Evolutionary conservation across 2,888 invertebrate species (phyloP).

Genomic region (Coleophora flavipennella): DNA sequence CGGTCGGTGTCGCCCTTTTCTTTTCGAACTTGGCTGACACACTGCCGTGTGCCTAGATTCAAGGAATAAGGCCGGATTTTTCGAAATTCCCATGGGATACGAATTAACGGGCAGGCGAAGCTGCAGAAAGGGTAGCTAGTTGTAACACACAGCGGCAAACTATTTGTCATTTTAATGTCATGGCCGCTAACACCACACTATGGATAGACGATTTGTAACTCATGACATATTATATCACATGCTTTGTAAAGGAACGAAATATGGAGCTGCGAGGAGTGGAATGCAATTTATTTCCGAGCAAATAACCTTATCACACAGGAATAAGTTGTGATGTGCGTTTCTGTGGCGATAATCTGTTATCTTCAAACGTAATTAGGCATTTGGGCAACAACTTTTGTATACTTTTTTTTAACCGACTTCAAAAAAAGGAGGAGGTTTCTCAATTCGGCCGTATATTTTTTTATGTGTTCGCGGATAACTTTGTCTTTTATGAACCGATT

Average conservation of each 20-base stretch:
- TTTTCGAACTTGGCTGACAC: too few species aligned
- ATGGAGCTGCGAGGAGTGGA: slow-evolving; percentile 32
- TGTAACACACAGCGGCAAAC: slow-evolving; percentile 44
- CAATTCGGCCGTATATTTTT: too few species aligned
- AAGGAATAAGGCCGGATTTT: too few species aligned
- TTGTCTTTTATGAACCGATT: too few species aligned
- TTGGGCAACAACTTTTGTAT: neutral
- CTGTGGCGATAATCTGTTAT: slow-evolving; percentile 9
- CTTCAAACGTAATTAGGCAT: neutral
- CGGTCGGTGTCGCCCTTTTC: too few species aligned
- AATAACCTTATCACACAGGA: slow-evolving; percentile 16
- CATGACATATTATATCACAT: slow-evolving; percentile 29
- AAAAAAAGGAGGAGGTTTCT: too few species aligned
- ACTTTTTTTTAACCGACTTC: too few species aligned
- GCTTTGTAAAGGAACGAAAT: slow-evolving; percentile 34
- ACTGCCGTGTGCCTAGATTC: too few species aligned
- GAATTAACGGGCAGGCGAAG: too few species aligned
- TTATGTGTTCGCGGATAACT: too few species aligned
- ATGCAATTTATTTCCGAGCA: slow-evolving; percentile 40
- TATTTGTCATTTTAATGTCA: slow-evolving; percentile 61
- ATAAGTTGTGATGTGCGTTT: slow-evolving; percentile 26
- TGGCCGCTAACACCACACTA: slow-evolving; percentile 36
- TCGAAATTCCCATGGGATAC: too few species aligned
- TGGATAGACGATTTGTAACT: slow-evolving; percentile 49
- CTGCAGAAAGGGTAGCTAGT: too few species aligned